phyloP scores from a whole-genome alignment of 2,113 vertebrate genomes.

The Mustela lutreola region DNA sequence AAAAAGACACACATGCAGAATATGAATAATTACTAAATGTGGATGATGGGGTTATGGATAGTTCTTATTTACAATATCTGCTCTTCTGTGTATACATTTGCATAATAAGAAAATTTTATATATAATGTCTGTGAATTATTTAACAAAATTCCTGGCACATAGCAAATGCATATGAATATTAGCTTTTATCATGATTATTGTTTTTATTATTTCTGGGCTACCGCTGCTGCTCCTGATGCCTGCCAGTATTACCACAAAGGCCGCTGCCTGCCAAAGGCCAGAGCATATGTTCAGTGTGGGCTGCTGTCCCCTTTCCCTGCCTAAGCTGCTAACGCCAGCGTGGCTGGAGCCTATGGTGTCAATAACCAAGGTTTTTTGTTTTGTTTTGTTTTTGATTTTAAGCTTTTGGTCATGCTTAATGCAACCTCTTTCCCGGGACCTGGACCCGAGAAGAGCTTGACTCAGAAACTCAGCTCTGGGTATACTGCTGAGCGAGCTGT shows the following conservation, averaged over 20 bases:
- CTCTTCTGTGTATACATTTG: neutral
- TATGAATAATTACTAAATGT: neutral
- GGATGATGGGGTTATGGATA: neutral
- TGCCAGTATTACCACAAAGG: neutral
- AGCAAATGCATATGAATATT: neutral
- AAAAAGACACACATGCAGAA: neutral
- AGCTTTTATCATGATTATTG: neutral
- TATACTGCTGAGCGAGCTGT: fast-evolving
- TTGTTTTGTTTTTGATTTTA: neutral
- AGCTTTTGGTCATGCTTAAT: neutral
- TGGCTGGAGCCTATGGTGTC: neutral
- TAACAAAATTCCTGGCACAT: neutral
- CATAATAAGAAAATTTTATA: neutral
- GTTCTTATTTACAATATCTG: neutral
- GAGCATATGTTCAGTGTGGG: fast-evolving
- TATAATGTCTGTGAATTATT: neutral
- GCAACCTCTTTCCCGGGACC: neutral
- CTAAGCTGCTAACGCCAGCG: neutral
- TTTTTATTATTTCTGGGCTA: neutral
- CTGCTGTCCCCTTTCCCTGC: neutral
- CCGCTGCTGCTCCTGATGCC: neutral
- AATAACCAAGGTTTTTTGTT: too few species aligned
- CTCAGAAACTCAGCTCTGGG: neutral
- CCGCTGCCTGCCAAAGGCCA: neutral
- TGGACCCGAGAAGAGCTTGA: neutral